Conservation (phyloP, 2,113 vertebrate genomes). For the Gavialis gangeticus region DNA sequence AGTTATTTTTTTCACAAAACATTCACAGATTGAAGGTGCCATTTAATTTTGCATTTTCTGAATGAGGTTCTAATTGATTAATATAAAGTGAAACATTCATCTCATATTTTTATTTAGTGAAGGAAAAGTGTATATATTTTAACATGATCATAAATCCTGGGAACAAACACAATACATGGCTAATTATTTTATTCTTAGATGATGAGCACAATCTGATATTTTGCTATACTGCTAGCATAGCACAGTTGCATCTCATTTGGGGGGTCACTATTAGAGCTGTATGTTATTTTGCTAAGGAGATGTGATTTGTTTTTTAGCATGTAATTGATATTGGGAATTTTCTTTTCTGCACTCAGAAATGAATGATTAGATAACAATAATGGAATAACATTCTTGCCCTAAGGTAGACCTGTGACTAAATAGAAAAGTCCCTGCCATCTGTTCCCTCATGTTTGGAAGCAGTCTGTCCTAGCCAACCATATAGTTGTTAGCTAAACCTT, state of each 20-base stretch:
- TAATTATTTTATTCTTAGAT: neutral
- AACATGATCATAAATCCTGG: neutral
- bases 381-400: neutral
- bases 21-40: neutral
- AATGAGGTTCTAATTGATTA: neutral
- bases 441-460: conserved; percentile 34
- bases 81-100: neutral
- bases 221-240: neutral
- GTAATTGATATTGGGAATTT: neutral
- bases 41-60: neutral
- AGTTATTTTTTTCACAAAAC: neutral
- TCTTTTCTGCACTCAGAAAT: neutral
- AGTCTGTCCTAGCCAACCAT: conserved; percentile 10
- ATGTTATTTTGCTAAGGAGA: neutral
- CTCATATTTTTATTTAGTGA: neutral
- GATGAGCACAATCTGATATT: neutral
- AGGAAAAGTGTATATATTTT: neutral
- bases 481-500: neutral
- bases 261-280: neutral
- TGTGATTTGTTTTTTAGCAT: neutral
- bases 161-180: neutral
- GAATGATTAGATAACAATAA: neutral
- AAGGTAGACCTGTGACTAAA: neutral
- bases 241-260: neutral
- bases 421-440: conserved; percentile 61